Conservation (phyloP, 2,888 invertebrate species). For the Orgyia antiqua region DNA sequence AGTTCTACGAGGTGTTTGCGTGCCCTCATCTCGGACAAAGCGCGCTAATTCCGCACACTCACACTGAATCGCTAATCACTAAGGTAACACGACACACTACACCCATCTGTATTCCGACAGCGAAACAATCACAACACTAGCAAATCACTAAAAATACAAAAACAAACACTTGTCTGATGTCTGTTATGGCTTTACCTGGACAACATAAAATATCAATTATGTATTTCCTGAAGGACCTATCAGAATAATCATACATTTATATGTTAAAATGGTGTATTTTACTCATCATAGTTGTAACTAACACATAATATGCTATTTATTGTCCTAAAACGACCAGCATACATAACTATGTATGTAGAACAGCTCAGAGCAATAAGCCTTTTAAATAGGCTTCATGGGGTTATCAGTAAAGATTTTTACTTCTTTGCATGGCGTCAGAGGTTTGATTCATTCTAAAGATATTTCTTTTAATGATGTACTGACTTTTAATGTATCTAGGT, state of each 20-base stretch:
- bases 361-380: no score
- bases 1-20: slow-evolving; percentile 22
- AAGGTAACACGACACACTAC: slow-evolving; percentile 22
- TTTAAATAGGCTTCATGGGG: no score
- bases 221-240: slow-evolving; percentile 42
- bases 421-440: no score
- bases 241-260: slow-evolving; percentile 16
- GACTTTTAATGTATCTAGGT: no score
- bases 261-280: no score
- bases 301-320: no score
- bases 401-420: no score
- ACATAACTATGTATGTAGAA: no score
- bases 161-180: slow-evolving; percentile 65
- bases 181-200: slow-evolving; percentile 56
- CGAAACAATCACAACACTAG: slow-evolving; percentile 41
- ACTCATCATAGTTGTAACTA: no score
- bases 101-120: slow-evolving; percentile 63
- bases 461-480: no score
- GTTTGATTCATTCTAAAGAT: no score
- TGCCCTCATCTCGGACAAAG: slow-evolving; percentile 54
- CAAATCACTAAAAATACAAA: slow-evolving; percentile 73
- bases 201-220: slow-evolving; percentile 49
- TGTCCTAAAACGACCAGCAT: no score
- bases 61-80: slow-evolving; percentile 60
- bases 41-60: slow-evolving; percentile 70